phyloP scores from a whole-genome alignment of 2,797 vertebrate species.

The Anguilla marmorata region DNA sequence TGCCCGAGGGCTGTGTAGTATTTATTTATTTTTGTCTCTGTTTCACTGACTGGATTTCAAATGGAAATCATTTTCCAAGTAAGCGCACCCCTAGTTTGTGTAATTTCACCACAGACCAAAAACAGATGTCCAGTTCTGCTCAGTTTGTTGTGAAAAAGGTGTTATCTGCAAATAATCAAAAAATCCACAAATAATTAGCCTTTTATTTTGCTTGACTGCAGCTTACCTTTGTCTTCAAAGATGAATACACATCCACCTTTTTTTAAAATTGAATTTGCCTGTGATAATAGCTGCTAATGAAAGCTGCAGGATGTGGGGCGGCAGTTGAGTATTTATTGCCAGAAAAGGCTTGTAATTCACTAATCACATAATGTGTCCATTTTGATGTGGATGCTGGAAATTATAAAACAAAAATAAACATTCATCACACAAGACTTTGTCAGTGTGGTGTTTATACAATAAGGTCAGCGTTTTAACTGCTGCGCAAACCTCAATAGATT shows the following conservation, averaged over 20 bases:
- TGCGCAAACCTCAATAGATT: slow-evolving; percentile 45
- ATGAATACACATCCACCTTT: slow-evolving; percentile 27
- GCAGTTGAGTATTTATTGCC: slow-evolving; percentile 33
- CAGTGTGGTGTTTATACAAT: slow-evolving; percentile 37
- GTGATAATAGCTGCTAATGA: slow-evolving; percentile 20
- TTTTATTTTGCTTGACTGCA: slow-evolving; percentile 27
- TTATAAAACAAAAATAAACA: slow-evolving; percentile 50
- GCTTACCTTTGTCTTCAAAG: slow-evolving; percentile 7
- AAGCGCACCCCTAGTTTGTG: slow-evolving; percentile 52
- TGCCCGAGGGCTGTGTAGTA: slow-evolving; percentile 48
- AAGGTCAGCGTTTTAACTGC: slow-evolving; percentile 58
- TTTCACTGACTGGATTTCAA: slow-evolving; percentile 58
- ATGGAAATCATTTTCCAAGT: slow-evolving; percentile 64
- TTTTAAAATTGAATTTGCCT: not conserved
- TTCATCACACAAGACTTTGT: slow-evolving; percentile 23
- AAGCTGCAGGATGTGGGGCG: slow-evolving; percentile 20
- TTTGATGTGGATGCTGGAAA: slow-evolving; percentile 44
- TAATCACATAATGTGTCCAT: slow-evolving; percentile 45
- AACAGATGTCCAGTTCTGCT: slow-evolving; percentile 66
- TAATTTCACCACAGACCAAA: slow-evolving; percentile 59
- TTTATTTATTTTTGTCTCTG: slow-evolving; percentile 52
- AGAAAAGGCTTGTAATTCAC: slow-evolving; percentile 40
- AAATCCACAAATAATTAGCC: slow-evolving; percentile 44
- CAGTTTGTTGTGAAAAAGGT: slow-evolving; percentile 52
- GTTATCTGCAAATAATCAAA: slow-evolving; percentile 58